These are phyloP conservation scores for Drosophila silvestris DNA, from an alignment of 2,888 invertebrate species.

Conservation along the genomic window DNA sequence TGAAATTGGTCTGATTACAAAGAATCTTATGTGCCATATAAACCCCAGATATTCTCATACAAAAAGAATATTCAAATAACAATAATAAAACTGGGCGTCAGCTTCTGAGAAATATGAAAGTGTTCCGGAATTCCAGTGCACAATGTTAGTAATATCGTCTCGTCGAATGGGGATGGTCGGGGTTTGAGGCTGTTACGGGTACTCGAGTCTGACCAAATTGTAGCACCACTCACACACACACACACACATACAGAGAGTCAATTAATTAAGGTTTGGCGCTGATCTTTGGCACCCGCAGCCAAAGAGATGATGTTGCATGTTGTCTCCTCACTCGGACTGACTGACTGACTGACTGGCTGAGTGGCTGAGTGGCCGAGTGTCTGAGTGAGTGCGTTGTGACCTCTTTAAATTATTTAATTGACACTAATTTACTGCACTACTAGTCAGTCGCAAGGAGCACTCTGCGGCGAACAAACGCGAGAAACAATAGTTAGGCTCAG, in stretches of 20 bases:
- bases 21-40: not conserved
- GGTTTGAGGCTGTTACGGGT: not conserved
- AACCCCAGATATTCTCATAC: not conserved
- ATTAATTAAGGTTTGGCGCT: constrained; percentile 78
- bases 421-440: constrained; percentile 83
- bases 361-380: not conserved
- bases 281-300: constrained; percentile 80
- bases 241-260: constrained; percentile 51
- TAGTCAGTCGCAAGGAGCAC: constrained; percentile 54
- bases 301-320: constrained; percentile 37
- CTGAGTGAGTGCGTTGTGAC: constrained; percentile 70
- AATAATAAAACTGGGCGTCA: constrained; percentile 33
- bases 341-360: not conserved
- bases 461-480: constrained; percentile 7
- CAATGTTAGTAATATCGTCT: constrained; percentile 20
- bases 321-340: not conserved
- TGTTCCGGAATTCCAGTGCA: constrained; percentile 40
- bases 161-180: not conserved
- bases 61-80: not conserved
- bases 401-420: constrained; percentile 86
- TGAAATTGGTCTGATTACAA: not conserved
- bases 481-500: constrained; percentile 22
- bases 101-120: constrained; percentile 18
- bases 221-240: not conserved
- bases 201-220: not conserved